Percentiles rank a stretch among this genome's conserved stretches.
phyloP scores from a whole-genome alignment of 2,888 invertebrate species.

The Xestoiulus laeticollis region DNA sequence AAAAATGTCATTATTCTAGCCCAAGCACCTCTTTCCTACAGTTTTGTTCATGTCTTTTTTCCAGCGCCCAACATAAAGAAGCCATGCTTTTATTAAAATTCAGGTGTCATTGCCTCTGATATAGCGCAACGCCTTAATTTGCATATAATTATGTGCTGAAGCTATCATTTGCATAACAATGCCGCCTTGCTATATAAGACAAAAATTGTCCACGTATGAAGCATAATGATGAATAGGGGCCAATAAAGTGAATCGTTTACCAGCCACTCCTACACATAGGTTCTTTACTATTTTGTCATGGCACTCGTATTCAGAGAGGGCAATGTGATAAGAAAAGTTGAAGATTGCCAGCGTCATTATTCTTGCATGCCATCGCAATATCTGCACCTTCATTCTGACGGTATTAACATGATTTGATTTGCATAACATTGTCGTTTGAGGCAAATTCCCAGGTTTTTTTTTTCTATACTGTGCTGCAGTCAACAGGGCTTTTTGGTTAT shows the following conservation, averaged over 20 bases:
- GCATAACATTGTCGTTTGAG: conserved; percentile 41
- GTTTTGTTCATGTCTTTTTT: background rate
- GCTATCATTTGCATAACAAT: conserved; percentile 47
- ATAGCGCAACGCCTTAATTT: conserved; percentile 48
- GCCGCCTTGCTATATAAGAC: background rate
- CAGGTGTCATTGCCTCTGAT: conserved; percentile 44
- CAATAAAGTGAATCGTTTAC: conserved; percentile 29
- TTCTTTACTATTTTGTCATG: conserved; percentile 11
- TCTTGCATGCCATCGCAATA: conserved; percentile 34
- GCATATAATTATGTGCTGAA: conserved; percentile 48
- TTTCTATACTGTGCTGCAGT: background rate
- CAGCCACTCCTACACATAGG: conserved; percentile 2
- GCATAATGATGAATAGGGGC: conserved; percentile 39
- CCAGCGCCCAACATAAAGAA: background rate
- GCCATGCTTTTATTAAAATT: background rate
- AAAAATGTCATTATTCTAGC: background rate
- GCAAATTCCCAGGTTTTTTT: conserved; percentile 30
- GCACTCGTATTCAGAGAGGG: conserved; percentile 5
- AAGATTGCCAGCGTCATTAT: conserved; percentile 18
- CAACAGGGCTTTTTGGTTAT: background rate
- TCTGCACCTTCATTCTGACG: conserved; percentile 35
- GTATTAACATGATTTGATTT: conserved; percentile 41
- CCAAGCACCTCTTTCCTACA: background rate
- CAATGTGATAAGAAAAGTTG: conserved; percentile 35
- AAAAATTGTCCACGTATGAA: conserved; percentile 40